A percentile compares a stretch with the other conserved stretches of the same genome.
Evolutionary conservation across 2,797 vertebrate species (phyloP).

Genomic region (Parambassis ranga): DNA sequence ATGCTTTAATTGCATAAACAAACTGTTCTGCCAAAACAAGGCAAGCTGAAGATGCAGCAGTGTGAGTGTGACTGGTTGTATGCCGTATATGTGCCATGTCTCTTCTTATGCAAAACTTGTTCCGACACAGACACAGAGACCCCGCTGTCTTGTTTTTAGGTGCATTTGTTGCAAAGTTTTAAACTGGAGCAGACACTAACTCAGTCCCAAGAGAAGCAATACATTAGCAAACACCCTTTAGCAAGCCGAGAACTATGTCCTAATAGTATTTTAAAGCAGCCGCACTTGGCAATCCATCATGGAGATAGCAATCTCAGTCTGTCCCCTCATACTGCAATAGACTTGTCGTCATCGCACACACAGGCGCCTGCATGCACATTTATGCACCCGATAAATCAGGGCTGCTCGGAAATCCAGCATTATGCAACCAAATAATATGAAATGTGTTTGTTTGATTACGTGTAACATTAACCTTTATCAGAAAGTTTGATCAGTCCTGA

Average conservation of each 20-base stretch:
- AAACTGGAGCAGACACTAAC: conserved; percentile 61
- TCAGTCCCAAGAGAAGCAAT: conserved; percentile 48
- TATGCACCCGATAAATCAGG: conserved; percentile 14
- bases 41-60: conserved; percentile 26
- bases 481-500: conserved; percentile 16
- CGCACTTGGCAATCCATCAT: conserved; percentile 77
- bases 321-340: conserved; percentile 40
- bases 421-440: conserved; percentile 17
- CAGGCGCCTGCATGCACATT: conserved; percentile 19
- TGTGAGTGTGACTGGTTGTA: conserved; percentile 17
- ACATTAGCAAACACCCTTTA: conserved; percentile 56
- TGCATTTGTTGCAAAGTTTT: conserved; percentile 51
- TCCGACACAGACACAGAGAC: conserved; percentile 1
- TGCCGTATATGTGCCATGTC: neutral
- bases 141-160: conserved; percentile 18
- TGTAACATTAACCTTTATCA: conserved; percentile 43
- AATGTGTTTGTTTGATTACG: conserved; percentile 47
- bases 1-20: conserved; percentile 74
- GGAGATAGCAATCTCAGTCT: conserved; percentile 71
- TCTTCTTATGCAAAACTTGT: neutral
- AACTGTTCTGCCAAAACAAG: conserved; percentile 55
- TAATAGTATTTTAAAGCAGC: conserved; percentile 71
- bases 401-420: conserved; percentile 8
- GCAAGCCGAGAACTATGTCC: conserved; percentile 42
- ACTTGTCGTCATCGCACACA: conserved; percentile 38